Conservation (phyloP, 2,888 invertebrate species). For the Lagria hirta region DNA sequence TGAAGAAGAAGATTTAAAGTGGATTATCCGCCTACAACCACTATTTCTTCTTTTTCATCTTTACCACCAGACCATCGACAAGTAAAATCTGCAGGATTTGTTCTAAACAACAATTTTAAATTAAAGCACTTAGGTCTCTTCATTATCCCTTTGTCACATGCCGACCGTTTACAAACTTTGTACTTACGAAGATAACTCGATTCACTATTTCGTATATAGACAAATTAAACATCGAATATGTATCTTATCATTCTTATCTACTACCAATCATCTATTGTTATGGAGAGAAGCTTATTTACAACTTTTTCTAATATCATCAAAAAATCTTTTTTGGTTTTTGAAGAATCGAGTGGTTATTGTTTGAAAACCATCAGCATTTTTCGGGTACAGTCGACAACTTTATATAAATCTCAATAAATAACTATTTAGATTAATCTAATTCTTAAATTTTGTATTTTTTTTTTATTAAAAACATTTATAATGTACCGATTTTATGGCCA, state of each 20-base stretch:
- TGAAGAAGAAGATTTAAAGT: conserved; percentile 41
- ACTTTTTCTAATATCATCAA: conserved; percentile 24
- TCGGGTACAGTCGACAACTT: conserved; percentile 52
- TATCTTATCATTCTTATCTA: no score
- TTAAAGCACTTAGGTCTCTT: conserved; percentile 54
- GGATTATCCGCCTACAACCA: conserved; percentile 15
- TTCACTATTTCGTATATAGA: conserved; percentile 46
- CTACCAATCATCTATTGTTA: conserved; percentile 50
- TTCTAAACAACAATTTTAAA: conserved; percentile 50
- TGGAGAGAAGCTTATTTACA: conserved; percentile 52
- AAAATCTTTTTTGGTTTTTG: conserved; percentile 46
- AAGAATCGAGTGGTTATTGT: conserved; percentile 48
- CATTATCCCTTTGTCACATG: conserved; percentile 51
- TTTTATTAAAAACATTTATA: conserved; percentile 47
- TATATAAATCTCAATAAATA: conserved; percentile 48
- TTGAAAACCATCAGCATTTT: conserved; percentile 47
- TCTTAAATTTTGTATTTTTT: conserved; percentile 18
- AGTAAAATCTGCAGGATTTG: conserved; percentile 55
- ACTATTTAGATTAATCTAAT: conserved; percentile 45
- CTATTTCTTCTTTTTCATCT: conserved; percentile 34
- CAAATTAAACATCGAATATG: conserved; percentile 51
- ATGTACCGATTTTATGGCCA: conserved; percentile 48
- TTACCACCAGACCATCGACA: conserved; percentile 46
- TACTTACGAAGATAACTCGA: conserved; percentile 49
- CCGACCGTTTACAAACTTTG: conserved; percentile 51